Evolutionary conservation across 35 echinoderm and acorn worm species (phyloP), one percentile per base, ranked within the genome.

Genomic region (Apostichopus californicus): DNA sequence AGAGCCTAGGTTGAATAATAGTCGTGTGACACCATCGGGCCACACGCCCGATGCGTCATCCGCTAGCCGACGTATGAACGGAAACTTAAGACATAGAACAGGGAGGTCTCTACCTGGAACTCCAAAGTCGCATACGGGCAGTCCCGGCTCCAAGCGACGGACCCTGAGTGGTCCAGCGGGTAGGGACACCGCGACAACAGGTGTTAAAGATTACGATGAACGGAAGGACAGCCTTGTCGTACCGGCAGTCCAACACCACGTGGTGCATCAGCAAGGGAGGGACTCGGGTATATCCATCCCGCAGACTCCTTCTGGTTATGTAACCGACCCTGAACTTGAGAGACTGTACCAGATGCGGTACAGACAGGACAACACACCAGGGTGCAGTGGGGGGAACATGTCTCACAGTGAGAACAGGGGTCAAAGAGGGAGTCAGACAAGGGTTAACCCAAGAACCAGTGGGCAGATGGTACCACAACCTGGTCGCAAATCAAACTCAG

Each of bases 271-370:
- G 59, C 81, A 81, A 34, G 68, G 90, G 12, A 90, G 90, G 22
- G 86, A 89, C 86, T 89, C 86, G 1, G 86, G 86, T 89, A 89
- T 89, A 60, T 89, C 86, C 14, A 34, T 68, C 0, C 23, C 46
- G 0, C 68, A 23, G 0, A 68, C 17, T 72, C 86, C 60, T 6
- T 90, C 95, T 5, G 95, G 82, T 18, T 92, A 89, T 85, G 83
- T 93, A 2, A 94, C 95, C 2, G 95, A 96, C 77, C 93, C 93
- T 8, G 92, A 94, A 24, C 68, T 92, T 1, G 85, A 92, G 3
- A 60, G 88, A 60, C 78, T 94, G 5, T 94, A 94, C 66, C 73
- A 90, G 7, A 90, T 89, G 61, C 58, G 86, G 15, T 89, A 89
- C 64, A 89, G 63, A 64, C 34, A 46, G 34, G 34, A 4, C 3